Evolutionary conservation across 1,140 invertebrate genomes (phyloP).

Genomic region (Nebria ingens): DNA sequence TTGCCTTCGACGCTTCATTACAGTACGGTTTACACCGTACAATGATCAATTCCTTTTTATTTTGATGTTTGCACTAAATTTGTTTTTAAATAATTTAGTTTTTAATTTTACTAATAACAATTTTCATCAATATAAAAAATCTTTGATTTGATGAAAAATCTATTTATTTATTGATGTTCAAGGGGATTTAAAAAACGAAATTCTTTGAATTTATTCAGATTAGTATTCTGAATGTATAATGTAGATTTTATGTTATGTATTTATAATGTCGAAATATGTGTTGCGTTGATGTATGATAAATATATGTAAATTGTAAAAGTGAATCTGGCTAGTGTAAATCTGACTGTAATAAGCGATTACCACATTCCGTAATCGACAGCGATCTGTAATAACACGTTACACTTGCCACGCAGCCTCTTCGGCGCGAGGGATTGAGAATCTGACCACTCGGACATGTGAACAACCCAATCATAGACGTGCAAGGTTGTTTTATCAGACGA

Average conservation of each 20-base stretch:
- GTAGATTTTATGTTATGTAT: too few species aligned
- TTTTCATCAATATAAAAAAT: background rate
- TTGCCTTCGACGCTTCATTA: constrained; percentile 8
- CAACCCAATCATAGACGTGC: background rate
- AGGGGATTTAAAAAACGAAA: too few species aligned
- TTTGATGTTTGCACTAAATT: background rate
- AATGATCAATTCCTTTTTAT: background rate
- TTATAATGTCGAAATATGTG: too few species aligned
- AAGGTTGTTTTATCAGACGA: too few species aligned
- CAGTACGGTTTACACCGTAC: background rate
- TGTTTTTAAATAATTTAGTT: background rate
- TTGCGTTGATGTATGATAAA: too few species aligned
- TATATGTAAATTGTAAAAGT: too few species aligned
- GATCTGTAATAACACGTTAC: constrained; percentile 8
- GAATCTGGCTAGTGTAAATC: background rate
- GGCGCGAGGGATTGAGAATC: background rate
- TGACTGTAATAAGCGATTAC: constrained; percentile 3
- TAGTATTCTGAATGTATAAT: too few species aligned
- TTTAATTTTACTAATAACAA: background rate
- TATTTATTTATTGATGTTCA: background rate
- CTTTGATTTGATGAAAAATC: background rate
- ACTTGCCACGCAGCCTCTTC: background rate
- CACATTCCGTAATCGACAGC: constrained; percentile 8
- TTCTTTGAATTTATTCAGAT: too few species aligned
- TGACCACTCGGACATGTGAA: background rate